phyloP scores from a whole-genome alignment of 2,888 invertebrate species.

The Deilephila porcellus region DNA sequence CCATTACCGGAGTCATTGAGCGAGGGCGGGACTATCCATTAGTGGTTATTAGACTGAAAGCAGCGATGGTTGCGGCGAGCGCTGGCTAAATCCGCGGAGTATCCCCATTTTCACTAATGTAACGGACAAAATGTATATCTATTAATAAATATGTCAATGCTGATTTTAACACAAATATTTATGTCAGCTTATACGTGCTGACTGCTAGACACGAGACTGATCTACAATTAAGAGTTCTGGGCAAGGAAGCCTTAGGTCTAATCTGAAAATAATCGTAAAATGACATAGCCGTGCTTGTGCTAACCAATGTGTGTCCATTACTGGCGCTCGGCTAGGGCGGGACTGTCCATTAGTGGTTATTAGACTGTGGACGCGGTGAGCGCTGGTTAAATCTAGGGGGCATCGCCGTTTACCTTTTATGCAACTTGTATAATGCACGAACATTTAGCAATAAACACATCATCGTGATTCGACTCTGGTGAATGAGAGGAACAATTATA shows the following conservation, averaged over 20 bases:
- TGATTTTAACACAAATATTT: too few relatives aligned
- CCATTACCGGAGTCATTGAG: slow-evolving; percentile 8
- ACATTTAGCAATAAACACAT: too few relatives aligned
- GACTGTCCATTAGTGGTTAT: slow-evolving; percentile 14
- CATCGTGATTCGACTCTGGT: too few relatives aligned
- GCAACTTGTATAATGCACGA: not conserved
- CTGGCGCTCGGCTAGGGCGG: not conserved
- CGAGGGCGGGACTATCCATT: slow-evolving; percentile 4
- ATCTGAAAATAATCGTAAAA: too few relatives aligned
- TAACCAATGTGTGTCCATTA: not conserved
- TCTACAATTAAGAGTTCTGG: too few relatives aligned
- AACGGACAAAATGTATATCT: not conserved
- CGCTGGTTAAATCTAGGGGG: not conserved
- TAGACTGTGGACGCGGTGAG: not conserved
- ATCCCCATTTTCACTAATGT: not conserved
- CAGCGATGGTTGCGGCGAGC: not conserved
- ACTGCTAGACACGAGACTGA: too few relatives aligned
- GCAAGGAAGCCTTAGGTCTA: too few relatives aligned
- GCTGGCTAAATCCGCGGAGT: not conserved
- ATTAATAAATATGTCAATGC: not conserved
- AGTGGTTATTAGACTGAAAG: slow-evolving; percentile 14
- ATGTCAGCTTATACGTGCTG: too few relatives aligned
- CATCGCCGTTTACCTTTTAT: not conserved
- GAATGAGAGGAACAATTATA: too few relatives aligned
- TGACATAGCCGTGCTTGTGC: too few relatives aligned